These are phyloP conservation scores for Lasioglossum lativentre DNA, from an alignment of 2,888 invertebrate species.

Conservation along the genomic window DNA sequence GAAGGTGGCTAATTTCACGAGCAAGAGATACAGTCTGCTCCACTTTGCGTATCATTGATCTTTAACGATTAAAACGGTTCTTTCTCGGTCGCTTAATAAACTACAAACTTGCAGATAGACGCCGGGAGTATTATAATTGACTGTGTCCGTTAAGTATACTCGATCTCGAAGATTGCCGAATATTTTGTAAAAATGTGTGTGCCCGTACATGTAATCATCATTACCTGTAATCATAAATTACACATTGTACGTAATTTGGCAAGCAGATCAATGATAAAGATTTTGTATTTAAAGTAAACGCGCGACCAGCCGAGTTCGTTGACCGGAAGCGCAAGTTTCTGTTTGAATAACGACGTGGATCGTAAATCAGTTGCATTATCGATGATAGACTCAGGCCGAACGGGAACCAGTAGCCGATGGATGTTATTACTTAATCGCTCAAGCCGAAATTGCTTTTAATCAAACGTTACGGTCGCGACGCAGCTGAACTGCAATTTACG, in stretches of 20 bases:
- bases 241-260: neutral
- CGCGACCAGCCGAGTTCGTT: neutral
- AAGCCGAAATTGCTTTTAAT: slow-evolving; percentile 51
- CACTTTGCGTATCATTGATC: neutral
- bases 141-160: neutral
- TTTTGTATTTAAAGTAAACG: neutral
- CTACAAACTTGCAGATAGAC: neutral
- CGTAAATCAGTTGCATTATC: slow-evolving; percentile 15
- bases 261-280: neutral
- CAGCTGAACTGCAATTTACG: slow-evolving; percentile 52
- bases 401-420: slow-evolving; percentile 1
- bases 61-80: neutral
- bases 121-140: neutral
- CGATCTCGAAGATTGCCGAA: neutral
- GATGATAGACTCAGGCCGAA: slow-evolving; percentile 10
- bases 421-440: slow-evolving; percentile 18
- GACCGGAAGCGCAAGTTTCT: neutral
- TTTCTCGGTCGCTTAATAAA: neutral
- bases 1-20: neutral
- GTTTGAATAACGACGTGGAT: neutral
- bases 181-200: neutral
- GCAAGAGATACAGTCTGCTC: neutral
- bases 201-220: neutral
- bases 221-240: neutral
- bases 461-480: slow-evolving; percentile 44